Evolutionary conservation across 2,888 invertebrate genomes (phyloP), one percentile per base, ranked within the genome.

Genomic region (Oithona nana): DNA sequence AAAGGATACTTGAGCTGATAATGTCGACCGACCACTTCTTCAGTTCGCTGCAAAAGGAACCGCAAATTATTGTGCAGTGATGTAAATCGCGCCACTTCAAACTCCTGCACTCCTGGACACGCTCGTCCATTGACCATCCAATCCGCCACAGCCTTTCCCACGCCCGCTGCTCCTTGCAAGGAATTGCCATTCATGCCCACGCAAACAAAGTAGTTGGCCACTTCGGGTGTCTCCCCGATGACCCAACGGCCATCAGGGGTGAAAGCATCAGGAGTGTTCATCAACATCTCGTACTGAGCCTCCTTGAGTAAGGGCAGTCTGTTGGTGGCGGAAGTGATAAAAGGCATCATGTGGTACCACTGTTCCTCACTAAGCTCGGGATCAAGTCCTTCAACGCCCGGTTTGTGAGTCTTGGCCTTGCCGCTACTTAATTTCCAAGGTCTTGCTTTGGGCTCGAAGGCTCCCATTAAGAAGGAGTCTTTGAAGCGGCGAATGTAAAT

Each of bases 171-270:
- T 6, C 54, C 54, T 70, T 81, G 81, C 52, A 83, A 73, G 11
- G 82, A 80, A 69, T 80, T 80, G 4, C 81, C 70, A 72, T 81
- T 82, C 80, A 83, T 81, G 28, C 83, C 84, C 64, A 81, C 81
- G 56, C 82, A 83, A n/a, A 83, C 81, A 72, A 79, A 83, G 70
- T 83, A 83, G 69, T 83, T 83, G 13, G 65, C 64, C 64, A 77
- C 76, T 75, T 82, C 82, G 1, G 83, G 79, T 29, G 80, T 77
- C 72, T 82, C 80, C 29, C 83, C 83, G 13, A 83, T 69, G 68
- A 83, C 79, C 80, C 81, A 81, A 68, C 79, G 75, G 11, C 82
- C 81, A 73, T 83, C 83, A 1, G 83, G 82, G 3, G 83, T 83
- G 70, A 83, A 83, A 70, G 80, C 82, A 71, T 83, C 83, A 1